Evolutionary conservation across 53 echinoderm and acorn worm species (phyloP).

Genomic region (Hippasteria phrygiana): DNA sequence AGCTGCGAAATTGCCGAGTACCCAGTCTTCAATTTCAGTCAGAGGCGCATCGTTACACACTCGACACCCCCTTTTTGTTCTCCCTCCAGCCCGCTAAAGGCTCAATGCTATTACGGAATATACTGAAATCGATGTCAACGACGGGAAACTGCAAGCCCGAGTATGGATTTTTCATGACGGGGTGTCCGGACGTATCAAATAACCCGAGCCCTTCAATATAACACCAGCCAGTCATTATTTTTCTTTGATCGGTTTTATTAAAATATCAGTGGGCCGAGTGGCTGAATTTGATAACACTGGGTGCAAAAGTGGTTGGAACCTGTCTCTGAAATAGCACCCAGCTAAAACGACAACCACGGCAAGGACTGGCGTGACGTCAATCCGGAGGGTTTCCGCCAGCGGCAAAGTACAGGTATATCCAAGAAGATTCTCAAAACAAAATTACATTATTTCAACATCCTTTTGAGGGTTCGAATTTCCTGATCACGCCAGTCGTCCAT

Average conservation of each 20-base stretch:
- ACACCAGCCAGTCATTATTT: neutral
- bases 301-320: neutral
- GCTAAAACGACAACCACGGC: neutral
- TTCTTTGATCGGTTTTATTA: neutral
- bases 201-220: neutral
- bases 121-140: neutral
- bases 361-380: constrained; percentile 10
- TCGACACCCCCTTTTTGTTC: neutral
- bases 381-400: neutral
- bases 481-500: neutral
- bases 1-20: neutral
- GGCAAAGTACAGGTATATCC: neutral
- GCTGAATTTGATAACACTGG: neutral
- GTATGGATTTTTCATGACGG: neutral
- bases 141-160: neutral
- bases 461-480: no score
- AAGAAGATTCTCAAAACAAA: neutral
- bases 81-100: neutral
- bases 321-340: neutral
- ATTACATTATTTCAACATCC: no score
- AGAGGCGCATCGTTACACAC: neutral
- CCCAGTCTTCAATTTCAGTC: neutral
- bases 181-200: neutral
- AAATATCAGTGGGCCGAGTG: neutral
- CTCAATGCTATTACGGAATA: neutral